Percentiles rank a stretch among this genome's conserved stretches.
Conservation (phyloP, 2,113 vertebrate species). For the Mormyrus iriodes region DNA sequence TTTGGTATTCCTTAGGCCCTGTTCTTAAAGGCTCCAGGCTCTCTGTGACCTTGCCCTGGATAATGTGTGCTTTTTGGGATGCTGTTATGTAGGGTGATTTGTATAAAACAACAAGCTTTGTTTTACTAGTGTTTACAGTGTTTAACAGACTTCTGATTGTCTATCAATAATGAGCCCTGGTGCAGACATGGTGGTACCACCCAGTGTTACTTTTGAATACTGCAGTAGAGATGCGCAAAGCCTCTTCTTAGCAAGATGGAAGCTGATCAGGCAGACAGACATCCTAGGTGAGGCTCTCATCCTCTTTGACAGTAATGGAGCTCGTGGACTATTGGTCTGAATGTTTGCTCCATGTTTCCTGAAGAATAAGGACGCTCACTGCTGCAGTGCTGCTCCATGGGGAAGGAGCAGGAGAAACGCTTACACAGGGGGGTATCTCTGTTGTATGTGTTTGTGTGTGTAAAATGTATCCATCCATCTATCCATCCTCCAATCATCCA, state of each 20-base stretch:
- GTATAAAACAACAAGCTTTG: not conserved
- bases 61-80: not conserved
- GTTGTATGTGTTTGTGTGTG: not conserved
- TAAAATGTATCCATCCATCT: not conserved
- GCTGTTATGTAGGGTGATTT: not conserved
- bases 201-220: not conserved
- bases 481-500: not conserved
- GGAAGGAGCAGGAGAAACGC: not conserved
- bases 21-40: not conserved
- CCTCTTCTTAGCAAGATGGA: not conserved
- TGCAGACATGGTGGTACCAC: not conserved
- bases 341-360: not conserved
- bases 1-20: not conserved
- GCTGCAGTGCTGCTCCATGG: not conserved
- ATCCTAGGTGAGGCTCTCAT: not conserved
- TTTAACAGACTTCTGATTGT: not conserved
- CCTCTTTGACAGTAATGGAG: not conserved
- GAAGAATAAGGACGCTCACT: not conserved
- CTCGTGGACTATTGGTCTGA: not conserved
- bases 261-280: not conserved
- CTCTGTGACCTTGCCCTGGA: not conserved
- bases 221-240: not conserved
- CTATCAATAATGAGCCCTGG: not conserved
- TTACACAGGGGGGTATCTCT: not conserved
- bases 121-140: not conserved